Percentiles rank a stretch among this genome's conserved stretches.
Conservation (phyloP, 2,113 vertebrate species). For the Ceyx margarethae region DNA sequence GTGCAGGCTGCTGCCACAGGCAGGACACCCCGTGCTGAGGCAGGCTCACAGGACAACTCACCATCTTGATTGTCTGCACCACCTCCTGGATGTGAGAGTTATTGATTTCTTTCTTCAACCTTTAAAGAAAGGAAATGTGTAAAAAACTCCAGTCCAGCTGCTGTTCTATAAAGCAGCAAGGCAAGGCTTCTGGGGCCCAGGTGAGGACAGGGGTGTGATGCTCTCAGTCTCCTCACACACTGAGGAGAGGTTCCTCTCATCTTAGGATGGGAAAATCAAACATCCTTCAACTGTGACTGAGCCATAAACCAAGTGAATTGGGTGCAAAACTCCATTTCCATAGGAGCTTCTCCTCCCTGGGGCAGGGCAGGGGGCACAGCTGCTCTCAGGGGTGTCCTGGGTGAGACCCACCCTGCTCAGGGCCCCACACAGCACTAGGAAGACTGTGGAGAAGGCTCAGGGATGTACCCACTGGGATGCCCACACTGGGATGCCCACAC, state of each 20-base stretch:
- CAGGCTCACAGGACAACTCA: constrained; percentile 23
- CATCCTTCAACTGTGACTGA: not conserved
- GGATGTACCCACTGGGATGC: no score
- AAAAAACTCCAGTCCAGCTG: not conserved
- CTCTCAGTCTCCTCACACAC: not conserved
- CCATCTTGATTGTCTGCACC: constrained; percentile 76
- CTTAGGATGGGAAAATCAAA: not conserved
- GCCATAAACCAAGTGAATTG: not conserved
- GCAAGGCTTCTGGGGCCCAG: no score
- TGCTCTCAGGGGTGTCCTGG: not conserved
- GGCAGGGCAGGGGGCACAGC: not conserved
- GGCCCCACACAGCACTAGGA: not conserved
- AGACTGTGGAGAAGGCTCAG: not conserved
- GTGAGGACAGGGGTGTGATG: not conserved
- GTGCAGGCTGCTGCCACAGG: no score
- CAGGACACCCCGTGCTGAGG: not conserved
- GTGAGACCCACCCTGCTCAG: no score
- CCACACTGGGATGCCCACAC: not conserved
- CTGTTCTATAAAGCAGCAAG: not conserved
- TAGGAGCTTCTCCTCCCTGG: not conserved
- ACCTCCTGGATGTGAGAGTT: constrained; percentile 79
- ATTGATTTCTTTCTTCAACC: constrained; percentile 82
- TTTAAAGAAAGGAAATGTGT: constrained; percentile 26
- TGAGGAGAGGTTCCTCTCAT: not conserved
- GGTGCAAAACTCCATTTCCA: not conserved